Base-by-base conservation (phyloP, 1,140 invertebrate genomes). In the Hestina assimilis region DNA sequence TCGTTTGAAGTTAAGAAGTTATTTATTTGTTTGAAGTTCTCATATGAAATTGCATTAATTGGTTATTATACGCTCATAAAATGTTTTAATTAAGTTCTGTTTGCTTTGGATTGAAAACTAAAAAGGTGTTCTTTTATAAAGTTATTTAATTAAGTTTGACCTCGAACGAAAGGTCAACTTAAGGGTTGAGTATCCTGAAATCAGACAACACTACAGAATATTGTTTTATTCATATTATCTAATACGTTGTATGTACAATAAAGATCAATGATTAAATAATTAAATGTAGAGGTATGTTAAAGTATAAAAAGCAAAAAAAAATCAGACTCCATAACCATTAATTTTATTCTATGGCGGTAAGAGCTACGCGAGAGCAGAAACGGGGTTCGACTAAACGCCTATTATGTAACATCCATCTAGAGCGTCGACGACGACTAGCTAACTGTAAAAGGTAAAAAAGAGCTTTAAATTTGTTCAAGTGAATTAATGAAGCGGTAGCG, bases 401-500 rank as follows among this genome's bases (percentile, higher is more conserved):
- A 69, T 83, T 83, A 84, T 81, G 74, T 80, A 82, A 82, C 67
- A 72, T 57, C 56, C 53, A 62, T 51, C 66, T 60, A 65, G 38
- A 62, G 48, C 59, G 48, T 52, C 45, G 57, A 65, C 66, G 52
- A 63, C 54, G 69, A 72, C 54, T 41, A 28, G 40, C 31, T 59
- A 54, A 29, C 40, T 55, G 46, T 56, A 41, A 54, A 54, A 55
- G 41, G 51, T 29, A 51, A 61, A 55, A 53, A 20, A 38, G 47
- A 56, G 47, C 31, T 52, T 26, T 51, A 35, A 24, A 47, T 50
- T 51, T 47, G 29, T 46, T 53, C 29, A 21, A 52, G 31, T 40
- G 48, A 38, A 57, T 38, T 62, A 57, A 60, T 53, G 43, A 60
- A 60, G 50, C 41, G 47, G 47, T 24, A 23, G 42, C 47, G 33